Evolutionary conservation across 2,888 invertebrate genomes (phyloP).

Genomic region (Idaea straminata): DNA sequence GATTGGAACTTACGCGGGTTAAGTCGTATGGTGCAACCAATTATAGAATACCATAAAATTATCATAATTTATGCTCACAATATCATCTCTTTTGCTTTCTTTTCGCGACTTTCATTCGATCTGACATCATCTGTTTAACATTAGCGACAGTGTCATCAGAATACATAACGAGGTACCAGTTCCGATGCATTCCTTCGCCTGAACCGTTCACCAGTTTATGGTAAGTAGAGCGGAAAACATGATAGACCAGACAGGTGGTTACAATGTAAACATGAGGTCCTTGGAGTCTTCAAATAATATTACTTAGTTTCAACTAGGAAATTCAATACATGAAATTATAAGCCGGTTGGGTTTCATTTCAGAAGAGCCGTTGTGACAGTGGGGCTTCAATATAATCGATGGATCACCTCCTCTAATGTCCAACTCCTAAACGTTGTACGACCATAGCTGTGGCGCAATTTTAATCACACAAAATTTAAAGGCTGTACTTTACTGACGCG

Average conservation of each 20-base stretch:
- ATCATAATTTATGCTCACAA: not conserved
- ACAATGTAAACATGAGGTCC: constrained; percentile 1
- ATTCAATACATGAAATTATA: not conserved
- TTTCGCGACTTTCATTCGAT: not conserved
- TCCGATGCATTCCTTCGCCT: constrained; percentile 1
- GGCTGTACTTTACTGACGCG: no score
- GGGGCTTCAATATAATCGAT: no score
- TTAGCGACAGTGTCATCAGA: not conserved
- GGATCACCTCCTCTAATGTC: no score
- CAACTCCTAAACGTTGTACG: no score
- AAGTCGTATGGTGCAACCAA: not conserved
- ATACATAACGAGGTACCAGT: not conserved
- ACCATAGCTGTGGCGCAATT: no score
- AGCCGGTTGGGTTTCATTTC: no score
- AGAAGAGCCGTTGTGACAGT: no score
- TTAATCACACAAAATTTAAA: no score
- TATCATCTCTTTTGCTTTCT: not conserved
- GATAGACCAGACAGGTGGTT: not conserved
- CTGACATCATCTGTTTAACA: not conserved
- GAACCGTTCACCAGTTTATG: not conserved
- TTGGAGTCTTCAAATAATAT: not conserved
- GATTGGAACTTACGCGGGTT: no score
- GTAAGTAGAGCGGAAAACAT: not conserved
- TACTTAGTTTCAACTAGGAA: not conserved
- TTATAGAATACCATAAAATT: not conserved